phyloP scores from a whole-genome alignment of 2,113 vertebrate species.

The Diphyllodes magnificus region DNA sequence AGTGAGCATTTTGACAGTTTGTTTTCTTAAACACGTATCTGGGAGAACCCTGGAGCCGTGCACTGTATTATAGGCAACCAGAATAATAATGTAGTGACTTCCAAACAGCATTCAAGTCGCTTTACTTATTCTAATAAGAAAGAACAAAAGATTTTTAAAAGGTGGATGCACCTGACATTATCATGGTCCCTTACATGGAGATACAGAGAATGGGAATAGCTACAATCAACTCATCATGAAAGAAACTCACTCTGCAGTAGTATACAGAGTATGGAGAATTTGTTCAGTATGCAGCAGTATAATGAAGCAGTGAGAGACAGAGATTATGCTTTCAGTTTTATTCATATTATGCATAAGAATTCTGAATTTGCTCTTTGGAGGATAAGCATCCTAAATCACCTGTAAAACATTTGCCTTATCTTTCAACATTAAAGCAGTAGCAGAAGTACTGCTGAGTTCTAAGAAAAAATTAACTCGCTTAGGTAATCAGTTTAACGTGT shows the following conservation, averaged over 20 bases:
- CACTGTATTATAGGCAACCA: conserved; percentile 17
- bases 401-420: conserved; percentile 55
- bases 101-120: conserved; percentile 23
- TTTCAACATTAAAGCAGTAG: conserved; percentile 39
- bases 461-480: conserved; percentile 56
- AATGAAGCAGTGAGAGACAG: conserved; percentile 41
- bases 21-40: conserved; percentile 46
- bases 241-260: not conserved
- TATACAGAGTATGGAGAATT: not conserved
- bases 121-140: conserved; percentile 47
- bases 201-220: conserved; percentile 14
- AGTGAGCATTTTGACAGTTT: conserved; percentile 35
- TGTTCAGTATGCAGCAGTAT: conserved; percentile 8
- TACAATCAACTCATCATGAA: conserved; percentile 51
- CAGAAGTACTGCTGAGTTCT: conserved; percentile 38
- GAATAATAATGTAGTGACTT: conserved; percentile 5
- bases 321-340: conserved; percentile 58
- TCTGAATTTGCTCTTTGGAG: conserved; percentile 45
- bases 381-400: conserved; percentile 57
- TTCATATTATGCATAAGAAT: conserved; percentile 61
- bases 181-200: not conserved
- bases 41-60: conserved; percentile 17
- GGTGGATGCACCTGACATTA: conserved; percentile 40
- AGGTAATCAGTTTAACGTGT: conserved; percentile 54
- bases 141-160: conserved; percentile 61